These are phyloP conservation scores for Urosaurus nigricauda DNA, from an alignment of 2,797 vertebrate species.

Conservation along the genomic window DNA sequence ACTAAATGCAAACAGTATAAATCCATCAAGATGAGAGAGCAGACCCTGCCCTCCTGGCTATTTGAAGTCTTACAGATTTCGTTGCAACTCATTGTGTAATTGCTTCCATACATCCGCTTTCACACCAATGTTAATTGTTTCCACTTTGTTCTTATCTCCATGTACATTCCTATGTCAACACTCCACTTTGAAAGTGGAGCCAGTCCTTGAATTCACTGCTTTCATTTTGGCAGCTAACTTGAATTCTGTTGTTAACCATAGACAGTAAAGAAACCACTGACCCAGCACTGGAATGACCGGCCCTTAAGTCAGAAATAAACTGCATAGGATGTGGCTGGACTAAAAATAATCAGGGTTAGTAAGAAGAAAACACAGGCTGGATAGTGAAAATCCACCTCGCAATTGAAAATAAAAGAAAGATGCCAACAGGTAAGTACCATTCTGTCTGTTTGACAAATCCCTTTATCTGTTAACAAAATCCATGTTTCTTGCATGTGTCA, in stretches of 20 bases:
- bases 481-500: slow-evolving; percentile 30
- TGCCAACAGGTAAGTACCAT: not conserved
- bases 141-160: slow-evolving; percentile 27
- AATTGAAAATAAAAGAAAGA: slow-evolving; percentile 22
- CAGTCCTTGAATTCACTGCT: slow-evolving; percentile 14
- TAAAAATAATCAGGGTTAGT: slow-evolving; percentile 34
- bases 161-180: slow-evolving; percentile 14
- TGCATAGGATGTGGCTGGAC: slow-evolving; percentile 14
- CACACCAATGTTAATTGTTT: slow-evolving; percentile 26
- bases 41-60: not conserved
- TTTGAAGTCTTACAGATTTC: not conserved
- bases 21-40: not conserved
- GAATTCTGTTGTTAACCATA: slow-evolving; percentile 12
- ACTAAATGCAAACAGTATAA: not conserved
- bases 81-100: slow-evolving; percentile 19
- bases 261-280: not conserved
- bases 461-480: slow-evolving; percentile 36
- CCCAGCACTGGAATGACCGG: not conserved
- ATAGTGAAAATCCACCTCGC: slow-evolving; percentile 15
- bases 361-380: slow-evolving; percentile 19
- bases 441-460: slow-evolving; percentile 30
- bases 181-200: slow-evolving; percentile 13
- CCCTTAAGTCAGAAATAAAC: slow-evolving; percentile 26
- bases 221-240: slow-evolving; percentile 19
- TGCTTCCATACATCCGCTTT: slow-evolving; percentile 34